A percentile compares a stretch with the other conserved stretches of the same genome.
Evolutionary conservation across 2,113 vertebrate species (phyloP).

Genomic region (Zosterops hypoxanthus): DNA sequence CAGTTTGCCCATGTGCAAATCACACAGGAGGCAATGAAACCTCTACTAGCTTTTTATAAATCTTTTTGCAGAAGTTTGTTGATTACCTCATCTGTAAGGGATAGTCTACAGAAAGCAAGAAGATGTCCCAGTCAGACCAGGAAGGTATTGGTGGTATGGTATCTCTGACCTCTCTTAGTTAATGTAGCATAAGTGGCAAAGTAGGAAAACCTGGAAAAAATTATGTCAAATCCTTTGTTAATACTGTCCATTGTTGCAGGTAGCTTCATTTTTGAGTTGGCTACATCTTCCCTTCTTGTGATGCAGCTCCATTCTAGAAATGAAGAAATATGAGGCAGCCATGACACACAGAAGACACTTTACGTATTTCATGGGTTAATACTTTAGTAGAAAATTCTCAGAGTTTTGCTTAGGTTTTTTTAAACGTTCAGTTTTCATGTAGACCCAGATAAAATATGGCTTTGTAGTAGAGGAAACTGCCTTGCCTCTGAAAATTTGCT

Average conservation of each 20-base stretch:
- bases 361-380: neutral
- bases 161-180: neutral
- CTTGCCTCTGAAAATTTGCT: neutral
- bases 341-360: neutral
- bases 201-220: neutral
- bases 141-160: neutral
- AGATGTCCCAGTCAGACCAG: neutral
- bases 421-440: neutral
- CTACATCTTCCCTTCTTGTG: neutral
- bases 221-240: neutral
- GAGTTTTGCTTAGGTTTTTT: neutral
- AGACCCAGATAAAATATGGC: neutral
- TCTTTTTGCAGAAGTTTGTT: neutral
- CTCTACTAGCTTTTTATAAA: neutral
- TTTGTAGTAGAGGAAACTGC: neutral
- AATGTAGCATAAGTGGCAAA: neutral
- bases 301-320: neutral
- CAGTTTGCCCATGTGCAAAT: neutral
- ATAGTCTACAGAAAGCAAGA: neutral
- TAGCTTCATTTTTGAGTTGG: neutral
- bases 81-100: neutral
- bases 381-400: neutral
- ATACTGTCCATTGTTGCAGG: neutral
- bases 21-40: neutral
- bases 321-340: neutral